Evolutionary conservation across 2,888 invertebrate genomes (phyloP), one percentile per base, ranked within the genome.

Genomic region (Merodon equestris): DNA sequence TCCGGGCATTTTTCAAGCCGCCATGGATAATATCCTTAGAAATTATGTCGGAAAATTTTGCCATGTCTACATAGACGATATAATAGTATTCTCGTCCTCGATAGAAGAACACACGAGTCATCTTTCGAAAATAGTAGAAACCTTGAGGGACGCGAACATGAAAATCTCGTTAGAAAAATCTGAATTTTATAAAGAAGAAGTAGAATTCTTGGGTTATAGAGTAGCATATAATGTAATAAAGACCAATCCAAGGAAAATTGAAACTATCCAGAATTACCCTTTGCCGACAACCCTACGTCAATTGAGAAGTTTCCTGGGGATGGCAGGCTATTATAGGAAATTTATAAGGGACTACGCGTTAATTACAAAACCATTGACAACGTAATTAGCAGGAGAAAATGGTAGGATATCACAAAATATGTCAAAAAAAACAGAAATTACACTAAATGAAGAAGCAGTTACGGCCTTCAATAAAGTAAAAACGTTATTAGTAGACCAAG

Each of bases 131-230:
- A 9, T 40, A 40, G 9, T 40, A n/a, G 9, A 40, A 40, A 45
- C 18, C 42, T n/a, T 51, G 10, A 40, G 66, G 14, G 34, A 18
- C 4, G 64, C 58, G 13, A 63, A 64, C 17, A 57, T 64, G 57
- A 64, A 56, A 50, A 57, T 58, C 19, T 58, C 51, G 10, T 14
- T 51, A n/a, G 40, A 54, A 36, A 66, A 73, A 54, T 53, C 53
- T n/a, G 53, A 64, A 40, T 40, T n/a, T n/a, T 40, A n/a, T 40
- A 40, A 3, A 10, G 38, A 12, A 14, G 19, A 51, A 10, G 70
- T 70, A 15, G 57, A 57, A 17, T 75, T 63, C 38, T 12, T 75
- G 1, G 53, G 63, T n/a, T 70, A 57, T 40, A 45, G 51, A 7
- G 48, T 68, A 12, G 19, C 50, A 10, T 40, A 57, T 34, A 58